Evolutionary conservation across 1,140 invertebrate genomes (phyloP).

Genomic region (Contarinia nasturtii): DNA sequence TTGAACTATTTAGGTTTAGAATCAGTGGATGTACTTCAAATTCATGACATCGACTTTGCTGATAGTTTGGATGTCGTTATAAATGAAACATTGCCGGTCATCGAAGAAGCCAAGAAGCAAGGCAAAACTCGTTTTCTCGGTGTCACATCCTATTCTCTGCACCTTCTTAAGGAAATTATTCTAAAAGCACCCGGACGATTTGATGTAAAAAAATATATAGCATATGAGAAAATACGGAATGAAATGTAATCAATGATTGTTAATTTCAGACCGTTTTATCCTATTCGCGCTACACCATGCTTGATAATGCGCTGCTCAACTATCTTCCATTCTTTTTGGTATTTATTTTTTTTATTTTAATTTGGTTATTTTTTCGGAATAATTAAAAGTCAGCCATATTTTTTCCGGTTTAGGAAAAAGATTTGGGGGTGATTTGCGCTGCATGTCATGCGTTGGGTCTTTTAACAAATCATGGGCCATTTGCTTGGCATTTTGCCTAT

Average conservation of each 20-base stretch:
- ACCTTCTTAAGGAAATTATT: slow-evolving; percentile 50
- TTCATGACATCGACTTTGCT: slow-evolving; percentile 84
- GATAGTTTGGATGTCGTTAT: slow-evolving; percentile 54
- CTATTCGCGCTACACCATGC: slow-evolving; percentile 59
- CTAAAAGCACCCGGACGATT: slow-evolving; percentile 26
- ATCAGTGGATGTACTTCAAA: slow-evolving; percentile 78
- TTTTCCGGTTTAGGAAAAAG: slow-evolving; percentile 44
- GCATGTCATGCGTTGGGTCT: slow-evolving; percentile 64
- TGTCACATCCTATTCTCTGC: slow-evolving; percentile 71
- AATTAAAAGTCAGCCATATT: neutral
- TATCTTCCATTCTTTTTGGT: slow-evolving; percentile 54
- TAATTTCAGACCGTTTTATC: slow-evolving; percentile 51
- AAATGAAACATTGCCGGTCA: slow-evolving; percentile 67
- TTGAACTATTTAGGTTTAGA: slow-evolving; percentile 52
- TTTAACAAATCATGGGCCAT: slow-evolving; percentile 53
- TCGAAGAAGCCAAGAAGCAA: slow-evolving; percentile 48
- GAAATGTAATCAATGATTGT: too few species aligned
- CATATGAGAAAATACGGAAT: too few species aligned
- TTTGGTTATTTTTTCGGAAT: neutral
- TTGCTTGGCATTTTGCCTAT: slow-evolving; percentile 64
- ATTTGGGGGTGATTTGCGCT: slow-evolving; percentile 68
- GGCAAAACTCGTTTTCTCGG: slow-evolving; percentile 72
- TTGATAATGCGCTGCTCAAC: slow-evolving; percentile 54
- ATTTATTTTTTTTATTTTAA: neutral
- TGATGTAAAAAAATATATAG: slow-evolving; percentile 15